Conservation (phyloP, 2,113 vertebrate species). For the Ellobius talpinus region DNA sequence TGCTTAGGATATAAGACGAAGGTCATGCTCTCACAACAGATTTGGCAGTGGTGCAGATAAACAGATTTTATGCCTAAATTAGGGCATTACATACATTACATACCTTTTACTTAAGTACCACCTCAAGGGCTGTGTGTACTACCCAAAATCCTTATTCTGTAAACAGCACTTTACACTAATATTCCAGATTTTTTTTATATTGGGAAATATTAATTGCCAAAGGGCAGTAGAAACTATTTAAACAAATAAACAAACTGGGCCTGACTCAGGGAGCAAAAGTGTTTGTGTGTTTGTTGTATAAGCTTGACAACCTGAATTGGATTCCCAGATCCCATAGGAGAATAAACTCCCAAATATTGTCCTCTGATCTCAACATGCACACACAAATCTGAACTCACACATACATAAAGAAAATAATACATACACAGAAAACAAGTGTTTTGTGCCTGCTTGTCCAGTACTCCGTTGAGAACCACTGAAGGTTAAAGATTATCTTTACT, state of each 20-base stretch:
- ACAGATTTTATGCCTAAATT: not conserved
- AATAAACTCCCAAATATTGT: not conserved
- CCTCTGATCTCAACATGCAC: not conserved
- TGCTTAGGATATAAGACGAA: not conserved
- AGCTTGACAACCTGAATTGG: not conserved
- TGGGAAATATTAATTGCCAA: slow-evolving; percentile 7
- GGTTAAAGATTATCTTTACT: not conserved
- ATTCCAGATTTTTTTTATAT: slow-evolving; percentile 18
- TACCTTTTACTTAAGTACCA: not conserved
- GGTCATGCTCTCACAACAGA: not conserved
- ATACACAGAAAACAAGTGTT: not conserved
- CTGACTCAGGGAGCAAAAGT: not conserved
- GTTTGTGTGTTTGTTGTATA: not conserved
- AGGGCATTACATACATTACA: not conserved
- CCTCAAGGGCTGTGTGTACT: not conserved
- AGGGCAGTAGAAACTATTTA: not conserved
- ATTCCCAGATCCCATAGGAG: not conserved
- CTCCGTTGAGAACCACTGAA: not conserved
- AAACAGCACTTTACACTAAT: not conserved
- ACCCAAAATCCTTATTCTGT: not conserved
- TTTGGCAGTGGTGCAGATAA: not conserved
- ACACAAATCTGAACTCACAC: not conserved
- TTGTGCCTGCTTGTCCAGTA: not conserved
- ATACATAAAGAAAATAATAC: not conserved
- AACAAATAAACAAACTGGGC: not conserved